These are phyloP conservation scores for Glyphotaelius pellucidus DNA, from an alignment of 2,888 invertebrate genomes.

Conservation along the genomic window DNA sequence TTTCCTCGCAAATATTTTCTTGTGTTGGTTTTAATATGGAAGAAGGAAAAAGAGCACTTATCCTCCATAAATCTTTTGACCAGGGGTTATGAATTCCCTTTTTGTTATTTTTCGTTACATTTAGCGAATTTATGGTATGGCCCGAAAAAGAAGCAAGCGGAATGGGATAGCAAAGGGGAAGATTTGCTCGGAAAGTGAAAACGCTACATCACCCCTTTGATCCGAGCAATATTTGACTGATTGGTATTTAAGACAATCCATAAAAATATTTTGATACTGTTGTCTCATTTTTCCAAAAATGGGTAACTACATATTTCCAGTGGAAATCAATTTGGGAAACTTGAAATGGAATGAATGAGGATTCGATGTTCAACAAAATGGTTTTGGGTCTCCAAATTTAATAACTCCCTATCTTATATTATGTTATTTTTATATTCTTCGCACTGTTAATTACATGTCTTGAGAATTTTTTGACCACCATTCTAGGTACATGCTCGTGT, in stretches of 20 bases:
- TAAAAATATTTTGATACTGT: background rate
- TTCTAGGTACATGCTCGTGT: too few species aligned
- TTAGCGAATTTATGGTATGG: constrained; percentile 44
- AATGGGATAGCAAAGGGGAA: background rate
- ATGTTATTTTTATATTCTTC: too few species aligned
- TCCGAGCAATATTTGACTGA: constrained; percentile 32
- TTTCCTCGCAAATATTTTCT: background rate
- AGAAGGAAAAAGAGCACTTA: background rate
- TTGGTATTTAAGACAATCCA: background rate
- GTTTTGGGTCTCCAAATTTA: background rate
- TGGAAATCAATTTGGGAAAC: background rate
- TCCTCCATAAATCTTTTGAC: background rate
- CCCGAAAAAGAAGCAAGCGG: background rate
- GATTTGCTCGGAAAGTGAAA: constrained; percentile 1
- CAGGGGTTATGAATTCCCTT: constrained; percentile 49
- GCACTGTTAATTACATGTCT: too few species aligned
- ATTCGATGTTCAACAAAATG: background rate
- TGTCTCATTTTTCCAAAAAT: background rate
- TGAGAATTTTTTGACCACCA: too few species aligned
- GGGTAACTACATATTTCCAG: background rate
- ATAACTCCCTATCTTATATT: too few species aligned
- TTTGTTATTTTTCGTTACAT: constrained; percentile 52
- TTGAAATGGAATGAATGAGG: background rate
- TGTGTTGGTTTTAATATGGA: background rate
- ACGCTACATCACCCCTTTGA: constrained; percentile 34